Percentiles rank a stretch among this genome's conserved stretches.
Conservation (phyloP, 2,113 vertebrate species). For the Rhegmatorhina hoffmannsi region DNA sequence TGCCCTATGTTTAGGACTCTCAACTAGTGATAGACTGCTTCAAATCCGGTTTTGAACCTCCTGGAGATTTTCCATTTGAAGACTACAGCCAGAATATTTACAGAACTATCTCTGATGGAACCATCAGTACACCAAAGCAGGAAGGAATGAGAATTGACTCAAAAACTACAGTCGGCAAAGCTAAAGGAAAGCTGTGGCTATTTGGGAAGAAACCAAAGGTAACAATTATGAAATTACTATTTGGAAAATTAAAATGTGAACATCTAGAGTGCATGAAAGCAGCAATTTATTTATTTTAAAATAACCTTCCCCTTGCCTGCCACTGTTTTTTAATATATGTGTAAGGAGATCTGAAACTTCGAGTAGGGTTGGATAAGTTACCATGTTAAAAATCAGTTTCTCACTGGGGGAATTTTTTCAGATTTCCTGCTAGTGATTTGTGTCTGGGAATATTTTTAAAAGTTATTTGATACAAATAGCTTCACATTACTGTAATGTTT, state of each 20-base stretch:
- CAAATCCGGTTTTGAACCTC: slow-evolving; percentile 96
- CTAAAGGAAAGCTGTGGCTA: slow-evolving; percentile 98
- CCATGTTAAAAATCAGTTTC: background rate
- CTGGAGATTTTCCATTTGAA: slow-evolving; percentile 94
- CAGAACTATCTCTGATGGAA: slow-evolving; percentile 91
- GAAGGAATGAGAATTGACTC: slow-evolving; percentile 86
- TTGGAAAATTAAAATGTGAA: background rate
- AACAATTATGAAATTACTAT: slow-evolving; percentile 56
- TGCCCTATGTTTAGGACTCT: slow-evolving; percentile 83
- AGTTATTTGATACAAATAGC: background rate
- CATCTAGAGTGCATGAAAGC: background rate
- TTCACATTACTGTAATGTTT: background rate
- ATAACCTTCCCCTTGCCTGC: background rate
- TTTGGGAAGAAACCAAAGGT: slow-evolving; percentile 99
- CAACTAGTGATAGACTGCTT: slow-evolving; percentile 94
- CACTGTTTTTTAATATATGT: background rate
- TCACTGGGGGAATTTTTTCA: background rate
- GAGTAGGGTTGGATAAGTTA: background rate
- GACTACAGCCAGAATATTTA: slow-evolving; percentile 98
- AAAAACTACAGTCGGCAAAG: slow-evolving; percentile 86
- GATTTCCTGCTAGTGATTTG: background rate
- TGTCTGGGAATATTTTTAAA: background rate
- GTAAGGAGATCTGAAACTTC: background rate
- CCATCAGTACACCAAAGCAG: slow-evolving; percentile 91
- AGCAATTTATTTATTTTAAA: background rate